These are phyloP conservation scores for Diadegma fenestrale DNA, from an alignment of 2,888 invertebrate species.

Conservation along the genomic window DNA sequence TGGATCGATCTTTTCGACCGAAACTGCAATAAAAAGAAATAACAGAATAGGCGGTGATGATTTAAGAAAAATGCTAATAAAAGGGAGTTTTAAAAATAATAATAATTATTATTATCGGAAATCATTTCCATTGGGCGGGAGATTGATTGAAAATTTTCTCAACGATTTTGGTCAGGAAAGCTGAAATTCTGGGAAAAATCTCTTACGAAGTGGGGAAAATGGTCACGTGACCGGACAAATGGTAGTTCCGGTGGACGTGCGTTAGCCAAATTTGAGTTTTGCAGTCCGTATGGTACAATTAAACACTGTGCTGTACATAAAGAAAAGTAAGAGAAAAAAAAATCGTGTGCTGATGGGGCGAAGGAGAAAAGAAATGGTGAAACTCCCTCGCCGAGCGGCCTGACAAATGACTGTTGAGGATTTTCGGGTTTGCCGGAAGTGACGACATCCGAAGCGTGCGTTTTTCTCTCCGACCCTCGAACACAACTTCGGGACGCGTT, in stretches of 20 bases:
- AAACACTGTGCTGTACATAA: not conserved
- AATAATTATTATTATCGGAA: no score
- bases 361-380: conserved; percentile 65
- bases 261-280: conserved; percentile 5
- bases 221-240: conserved; percentile 69
- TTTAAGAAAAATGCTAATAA: no score
- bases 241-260: conserved; percentile 62
- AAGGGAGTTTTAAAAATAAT: no score
- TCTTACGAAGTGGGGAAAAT: not conserved
- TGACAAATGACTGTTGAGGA: conserved; percentile 82
- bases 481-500: conserved; percentile 1
- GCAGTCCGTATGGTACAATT: not conserved
- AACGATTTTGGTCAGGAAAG: not conserved
- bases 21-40: no score
- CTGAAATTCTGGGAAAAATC: not conserved
- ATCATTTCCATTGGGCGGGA: not conserved
- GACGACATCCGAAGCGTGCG: conserved; percentile 74
- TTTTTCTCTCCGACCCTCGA: conserved; percentile 39
- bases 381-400: conserved; percentile 56
- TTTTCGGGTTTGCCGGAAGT: conserved; percentile 79
- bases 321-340: not conserved
- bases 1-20: no score
- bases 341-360: not conserved
- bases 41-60: no score
- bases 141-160: not conserved